Conservation (phyloP, 2,888 invertebrate species). For the Busseola fusca region DNA sequence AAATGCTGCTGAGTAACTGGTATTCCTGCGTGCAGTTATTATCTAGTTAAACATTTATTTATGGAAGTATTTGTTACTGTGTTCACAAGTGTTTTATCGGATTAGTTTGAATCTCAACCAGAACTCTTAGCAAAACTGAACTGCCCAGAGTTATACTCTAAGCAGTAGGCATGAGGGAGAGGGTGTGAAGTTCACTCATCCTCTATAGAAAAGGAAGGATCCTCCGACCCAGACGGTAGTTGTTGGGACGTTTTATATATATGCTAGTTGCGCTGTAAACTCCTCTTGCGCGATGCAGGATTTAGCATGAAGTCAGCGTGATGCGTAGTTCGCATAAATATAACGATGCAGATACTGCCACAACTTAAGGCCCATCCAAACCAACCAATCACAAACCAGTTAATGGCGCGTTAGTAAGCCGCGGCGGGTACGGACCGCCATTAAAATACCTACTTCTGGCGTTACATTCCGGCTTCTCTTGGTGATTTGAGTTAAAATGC, state of each 20-base stretch:
- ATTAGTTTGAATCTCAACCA: background rate
- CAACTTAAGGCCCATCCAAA: background rate
- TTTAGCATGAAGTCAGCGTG: background rate
- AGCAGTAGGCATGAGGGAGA: background rate
- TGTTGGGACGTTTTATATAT: background rate
- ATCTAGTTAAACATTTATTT: background rate
- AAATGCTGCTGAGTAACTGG: conserved; percentile 19
- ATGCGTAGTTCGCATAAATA: background rate
- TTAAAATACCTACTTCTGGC: background rate
- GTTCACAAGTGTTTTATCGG: background rate
- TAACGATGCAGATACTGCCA: background rate
- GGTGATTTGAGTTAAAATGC: background rate
- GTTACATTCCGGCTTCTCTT: background rate
- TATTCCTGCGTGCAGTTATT: background rate
- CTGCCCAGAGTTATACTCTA: no score
- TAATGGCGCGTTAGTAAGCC: background rate
- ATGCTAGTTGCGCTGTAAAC: background rate
- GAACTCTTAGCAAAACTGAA: background rate
- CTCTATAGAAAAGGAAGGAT: background rate
- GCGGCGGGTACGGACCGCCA: background rate
- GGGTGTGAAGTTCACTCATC: background rate
- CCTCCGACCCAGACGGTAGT: background rate
- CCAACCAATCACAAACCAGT: background rate
- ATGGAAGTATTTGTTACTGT: background rate
- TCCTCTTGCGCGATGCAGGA: background rate